Percentiles rank a stretch among this genome's conserved stretches.
These are phyloP conservation scores for Drosophila kanapiae DNA, from an alignment of 1,140 invertebrate genomes.

Conservation along the genomic window DNA sequence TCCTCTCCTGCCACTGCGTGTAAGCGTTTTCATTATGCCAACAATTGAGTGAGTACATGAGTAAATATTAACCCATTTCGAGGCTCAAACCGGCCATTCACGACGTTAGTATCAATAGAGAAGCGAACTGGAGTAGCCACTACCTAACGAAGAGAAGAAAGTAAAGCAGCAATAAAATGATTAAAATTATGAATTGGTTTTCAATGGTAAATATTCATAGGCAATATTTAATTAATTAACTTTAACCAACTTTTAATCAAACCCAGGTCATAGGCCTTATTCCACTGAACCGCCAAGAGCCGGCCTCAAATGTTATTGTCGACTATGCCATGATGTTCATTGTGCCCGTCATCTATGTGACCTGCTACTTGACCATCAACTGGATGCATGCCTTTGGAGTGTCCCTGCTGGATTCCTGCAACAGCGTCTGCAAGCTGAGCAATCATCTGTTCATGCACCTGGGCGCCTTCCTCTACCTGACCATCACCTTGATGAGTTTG, in stretches of 20 bases:
- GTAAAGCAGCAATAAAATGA: constrained; percentile 45
- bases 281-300: constrained; percentile 66
- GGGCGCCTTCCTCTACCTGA: constrained; percentile 74
- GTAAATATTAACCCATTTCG: constrained; percentile 44
- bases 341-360: constrained; percentile 68
- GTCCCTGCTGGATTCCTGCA: constrained; percentile 47
- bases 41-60: constrained; percentile 40
- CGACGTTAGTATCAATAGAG: constrained; percentile 31
- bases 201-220: constrained; percentile 51
- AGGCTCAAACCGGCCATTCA: constrained; percentile 7
- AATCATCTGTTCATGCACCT: constrained; percentile 70
- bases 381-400: constrained; percentile 37
- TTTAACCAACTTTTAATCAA: neutral
- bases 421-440: constrained; percentile 71
- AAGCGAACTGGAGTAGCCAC: constrained; percentile 30
- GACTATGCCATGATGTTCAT: constrained; percentile 75
- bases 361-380: constrained; percentile 61
- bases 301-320: constrained; percentile 39
- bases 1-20: constrained; percentile 36
- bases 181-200: constrained; percentile 71
- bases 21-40: constrained; percentile 63
- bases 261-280: constrained; percentile 71
- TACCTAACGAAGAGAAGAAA: neutral
- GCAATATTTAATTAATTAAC: neutral
- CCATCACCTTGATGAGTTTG: constrained; percentile 59